Conservation (phyloP, 2,113 vertebrate species). For the Gymnogyps californianus region DNA sequence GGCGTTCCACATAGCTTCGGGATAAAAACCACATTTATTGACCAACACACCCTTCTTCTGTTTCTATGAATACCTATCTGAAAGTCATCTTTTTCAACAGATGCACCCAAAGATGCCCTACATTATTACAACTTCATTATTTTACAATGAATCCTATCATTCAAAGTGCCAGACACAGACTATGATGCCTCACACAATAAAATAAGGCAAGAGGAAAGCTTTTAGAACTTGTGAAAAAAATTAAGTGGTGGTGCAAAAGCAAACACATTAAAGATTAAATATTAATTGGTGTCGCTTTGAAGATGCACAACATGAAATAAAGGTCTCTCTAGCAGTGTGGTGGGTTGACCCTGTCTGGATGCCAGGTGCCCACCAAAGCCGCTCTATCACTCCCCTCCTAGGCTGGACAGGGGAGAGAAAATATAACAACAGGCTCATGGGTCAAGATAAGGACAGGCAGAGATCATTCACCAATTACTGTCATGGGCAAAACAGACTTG, state of each 20-base stretch:
- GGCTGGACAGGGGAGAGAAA: too few relatives aligned
- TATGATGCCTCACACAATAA: not conserved
- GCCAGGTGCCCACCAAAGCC: not conserved
- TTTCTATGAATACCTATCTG: not conserved
- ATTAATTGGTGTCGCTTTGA: not conserved
- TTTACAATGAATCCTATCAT: not conserved
- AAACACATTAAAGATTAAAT: not conserved
- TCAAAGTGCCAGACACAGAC: not conserved
- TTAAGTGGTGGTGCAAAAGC: not conserved
- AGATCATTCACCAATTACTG: too few relatives aligned
- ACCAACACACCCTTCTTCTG: not conserved
- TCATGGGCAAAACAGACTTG: too few relatives aligned
- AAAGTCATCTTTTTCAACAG: not conserved
- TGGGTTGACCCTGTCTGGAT: not conserved
- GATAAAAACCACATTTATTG: not conserved
- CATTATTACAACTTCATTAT: not conserved
- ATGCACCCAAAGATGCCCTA: not conserved
- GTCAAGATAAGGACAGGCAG: too few relatives aligned
- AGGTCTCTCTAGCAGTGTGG: not conserved
- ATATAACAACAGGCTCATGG: too few relatives aligned
- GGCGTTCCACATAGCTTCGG: not conserved
- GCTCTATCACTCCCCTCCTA: not conserved
- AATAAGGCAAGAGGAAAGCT: not conserved
- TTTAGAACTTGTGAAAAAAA: not conserved
- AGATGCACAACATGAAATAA: not conserved